Conservation (phyloP, 2,113 vertebrate genomes). For the Oncorhynchus keta region DNA sequence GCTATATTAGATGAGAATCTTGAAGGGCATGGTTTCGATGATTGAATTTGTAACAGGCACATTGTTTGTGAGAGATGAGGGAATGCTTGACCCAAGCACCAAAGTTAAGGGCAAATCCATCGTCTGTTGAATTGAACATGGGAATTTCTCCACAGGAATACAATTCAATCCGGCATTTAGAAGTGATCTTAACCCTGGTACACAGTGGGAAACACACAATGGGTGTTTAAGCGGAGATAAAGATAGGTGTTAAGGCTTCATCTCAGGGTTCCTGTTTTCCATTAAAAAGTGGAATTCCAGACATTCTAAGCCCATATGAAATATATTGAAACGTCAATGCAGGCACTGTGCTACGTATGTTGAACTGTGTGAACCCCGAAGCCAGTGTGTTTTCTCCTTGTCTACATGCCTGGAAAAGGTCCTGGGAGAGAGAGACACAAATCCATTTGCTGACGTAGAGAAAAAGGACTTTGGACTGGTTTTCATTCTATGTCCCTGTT, state of each 20-base stretch:
- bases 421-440: conserved; percentile 26
- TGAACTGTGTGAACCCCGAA: conserved; percentile 30
- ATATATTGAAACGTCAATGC: conserved; percentile 49
- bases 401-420: conserved; percentile 39
- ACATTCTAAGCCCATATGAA: conserved; percentile 33
- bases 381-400: conserved; percentile 22
- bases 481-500: conserved; percentile 46
- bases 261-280: conserved; percentile 2
- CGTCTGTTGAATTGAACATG: not conserved
- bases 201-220: not conserved
- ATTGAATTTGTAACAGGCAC: not conserved
- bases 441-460: conserved; percentile 27
- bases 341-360: conserved; percentile 25
- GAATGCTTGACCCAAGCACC: too few relatives aligned
- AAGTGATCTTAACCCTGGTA: not conserved
- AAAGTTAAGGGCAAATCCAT: too few relatives aligned
- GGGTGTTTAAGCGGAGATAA: not conserved
- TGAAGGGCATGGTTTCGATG: not conserved
- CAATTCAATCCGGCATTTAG: not conserved
- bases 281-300: conserved; percentile 3
- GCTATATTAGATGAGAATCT: not conserved
- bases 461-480: conserved; percentile 22
- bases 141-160: not conserved
- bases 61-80: not conserved
- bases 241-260: not conserved